Base-by-base conservation (phyloP, 2,113 vertebrate genomes). In the Ceuthmochares aereus region DNA sequence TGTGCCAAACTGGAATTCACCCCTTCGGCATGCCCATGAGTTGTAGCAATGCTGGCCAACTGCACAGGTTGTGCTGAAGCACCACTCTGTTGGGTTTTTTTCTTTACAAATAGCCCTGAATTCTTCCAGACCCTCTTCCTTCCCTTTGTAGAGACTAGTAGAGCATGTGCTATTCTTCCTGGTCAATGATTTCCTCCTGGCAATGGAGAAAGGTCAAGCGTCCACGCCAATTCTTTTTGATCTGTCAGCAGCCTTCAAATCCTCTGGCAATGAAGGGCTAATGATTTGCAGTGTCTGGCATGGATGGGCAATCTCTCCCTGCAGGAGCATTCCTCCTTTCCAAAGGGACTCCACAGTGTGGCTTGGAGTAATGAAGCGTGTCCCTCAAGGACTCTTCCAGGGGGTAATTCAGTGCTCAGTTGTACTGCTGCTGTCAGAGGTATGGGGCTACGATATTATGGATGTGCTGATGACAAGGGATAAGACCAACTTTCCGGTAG, bases 141-240 rank as follows among this genome's bases (percentile, higher is more conserved):
- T 86, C 9, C 27, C 40, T 59, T 75, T 58, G 30, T 14, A 78
- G 58, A 88, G n/a, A 36, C 27, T 66, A 56, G 14, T 2, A 15
- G 60, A 94, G 49, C 92, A 78, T 94, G 88, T 89, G 72, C 60
- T 84, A 3, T 18, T 79, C 83, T 81, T 96, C 64, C 73, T 96
- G 96, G 93, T 89, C 92, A 92, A 14, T 64, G 72, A 81, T 96
- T 90, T 94, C 83, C 92, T 90, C 85, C 83, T 84, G 88, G 93
- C 93, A 47, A 4, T 54, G 76, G 72, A 84, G 88, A 92, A 96
- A 96, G 92, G 90, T 96, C 95, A 96, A 90, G 68, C 62, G 90
- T 88, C 93, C 88, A 68, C 0, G 36, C 90, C 90, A 87, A 34
- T 90, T 87, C 80, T 73, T 74, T 93, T 81, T 49, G 80, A 81